phyloP scores from a whole-genome alignment of 2,113 vertebrate species.

The Nerophis ophidion region DNA sequence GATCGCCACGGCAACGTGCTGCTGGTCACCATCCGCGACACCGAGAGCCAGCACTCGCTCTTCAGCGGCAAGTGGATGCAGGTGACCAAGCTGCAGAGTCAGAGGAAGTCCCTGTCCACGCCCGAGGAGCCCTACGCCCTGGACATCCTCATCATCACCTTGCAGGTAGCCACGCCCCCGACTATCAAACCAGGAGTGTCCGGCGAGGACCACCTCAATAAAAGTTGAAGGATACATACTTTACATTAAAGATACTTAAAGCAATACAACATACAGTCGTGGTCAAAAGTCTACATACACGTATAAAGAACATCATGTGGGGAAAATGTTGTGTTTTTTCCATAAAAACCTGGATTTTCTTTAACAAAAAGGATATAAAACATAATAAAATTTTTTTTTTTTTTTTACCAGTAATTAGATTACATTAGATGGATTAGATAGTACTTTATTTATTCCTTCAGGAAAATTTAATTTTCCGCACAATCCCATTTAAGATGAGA shows the following conservation, averaged over 20 bases:
- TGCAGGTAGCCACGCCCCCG: conserved; percentile 76
- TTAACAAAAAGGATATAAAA: not conserved
- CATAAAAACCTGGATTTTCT: too few species aligned
- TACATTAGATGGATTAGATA: too few species aligned
- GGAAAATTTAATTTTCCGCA: too few species aligned
- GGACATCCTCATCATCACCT: conserved; percentile 94
- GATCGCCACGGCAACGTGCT: conserved; percentile 93
- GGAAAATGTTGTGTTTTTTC: too few species aligned
- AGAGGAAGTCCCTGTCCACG: conserved; percentile 95
- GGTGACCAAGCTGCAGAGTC: conserved; percentile 93
- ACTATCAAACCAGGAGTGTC: too few species aligned
- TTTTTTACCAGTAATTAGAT: not conserved
- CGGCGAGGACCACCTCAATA: too few species aligned
- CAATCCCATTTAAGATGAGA: too few species aligned
- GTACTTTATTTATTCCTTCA: too few species aligned
- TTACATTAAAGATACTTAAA: not conserved
- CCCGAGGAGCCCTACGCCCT: conserved; percentile 94
- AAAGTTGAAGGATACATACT: not conserved
- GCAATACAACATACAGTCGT: too few species aligned
- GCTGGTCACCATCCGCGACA: conserved; percentile 87
- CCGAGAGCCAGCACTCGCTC: conserved; percentile 85
- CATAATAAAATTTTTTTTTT: not conserved
- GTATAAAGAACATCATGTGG: too few species aligned
- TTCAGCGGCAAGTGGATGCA: conserved; percentile 94
- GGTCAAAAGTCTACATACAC: too few species aligned